These are phyloP conservation scores for Poeciliopsis gracilis DNA, from an alignment of 2,797 vertebrate genomes.

Conservation along the genomic window DNA sequence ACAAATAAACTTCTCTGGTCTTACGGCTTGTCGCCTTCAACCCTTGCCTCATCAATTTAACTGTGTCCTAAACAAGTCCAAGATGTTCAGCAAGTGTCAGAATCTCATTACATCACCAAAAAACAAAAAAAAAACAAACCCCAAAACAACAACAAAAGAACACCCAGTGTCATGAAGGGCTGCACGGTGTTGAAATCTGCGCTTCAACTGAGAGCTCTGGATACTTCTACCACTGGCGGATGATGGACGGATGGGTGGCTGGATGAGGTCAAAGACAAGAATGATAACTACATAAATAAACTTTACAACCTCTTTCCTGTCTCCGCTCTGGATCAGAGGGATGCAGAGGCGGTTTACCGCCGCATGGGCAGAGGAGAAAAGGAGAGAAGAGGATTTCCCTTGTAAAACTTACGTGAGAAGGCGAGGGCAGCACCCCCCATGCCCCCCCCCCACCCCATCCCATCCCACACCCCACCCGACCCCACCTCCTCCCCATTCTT, in stretches of 20 bases:
- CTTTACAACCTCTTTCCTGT: conserved; percentile 43
- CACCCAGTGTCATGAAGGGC: background rate
- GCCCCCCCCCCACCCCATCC: too few relatives aligned
- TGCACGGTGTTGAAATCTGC: background rate
- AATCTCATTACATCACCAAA: background rate
- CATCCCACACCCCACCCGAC: background rate
- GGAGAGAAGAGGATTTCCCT: conserved; percentile 61
- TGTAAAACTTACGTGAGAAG: conserved; percentile 61
- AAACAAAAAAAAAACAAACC: too few relatives aligned
- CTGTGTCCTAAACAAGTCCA: background rate
- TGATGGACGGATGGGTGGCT: conserved; percentile 27
- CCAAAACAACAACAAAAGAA: background rate
- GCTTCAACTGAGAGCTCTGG: conserved; percentile 6
- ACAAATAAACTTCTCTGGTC: background rate
- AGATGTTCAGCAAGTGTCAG: background rate
- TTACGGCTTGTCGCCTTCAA: background rate
- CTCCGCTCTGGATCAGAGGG: conserved; percentile 31
- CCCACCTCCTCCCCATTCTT: background rate
- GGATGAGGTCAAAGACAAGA: conserved; percentile 30
- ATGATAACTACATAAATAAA: conserved; percentile 46
- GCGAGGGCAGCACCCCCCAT: conserved; percentile 31
- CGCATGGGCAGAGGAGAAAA: background rate
- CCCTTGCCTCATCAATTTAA: background rate
- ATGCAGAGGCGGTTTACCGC: conserved; percentile 16
- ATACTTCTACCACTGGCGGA: background rate